These are phyloP conservation scores for Montipora foliosa DNA, from an alignment of 64 coral and sea anemone genomes.

Conservation along the genomic window DNA sequence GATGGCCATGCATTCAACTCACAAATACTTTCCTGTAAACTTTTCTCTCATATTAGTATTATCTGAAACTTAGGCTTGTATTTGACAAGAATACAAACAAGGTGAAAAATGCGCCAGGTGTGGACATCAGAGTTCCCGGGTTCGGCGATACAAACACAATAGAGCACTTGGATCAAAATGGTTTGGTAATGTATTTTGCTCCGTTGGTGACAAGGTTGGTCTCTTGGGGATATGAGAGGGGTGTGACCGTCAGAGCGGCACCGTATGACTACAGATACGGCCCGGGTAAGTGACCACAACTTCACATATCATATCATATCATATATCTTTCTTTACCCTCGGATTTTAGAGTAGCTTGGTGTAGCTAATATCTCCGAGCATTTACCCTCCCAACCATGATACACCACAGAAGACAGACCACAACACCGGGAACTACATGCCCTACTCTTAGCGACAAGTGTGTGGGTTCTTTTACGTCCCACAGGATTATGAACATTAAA, in stretches of 20 bases:
- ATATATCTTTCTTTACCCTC: too few relatives aligned
- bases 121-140: constrained; percentile 81
- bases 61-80: constrained; percentile 59
- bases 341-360: too few relatives aligned
- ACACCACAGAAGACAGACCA: too few relatives aligned
- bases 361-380: too few relatives aligned
- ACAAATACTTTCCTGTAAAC: not conserved
- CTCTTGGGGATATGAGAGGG: constrained; percentile 73
- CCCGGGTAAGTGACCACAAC: constrained; percentile 49
- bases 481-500: too few relatives aligned
- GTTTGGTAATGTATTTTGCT: constrained; percentile 72
- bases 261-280: constrained; percentile 95
- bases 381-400: too few relatives aligned
- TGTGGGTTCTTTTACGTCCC: too few relatives aligned
- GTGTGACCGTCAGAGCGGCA: constrained; percentile 74
- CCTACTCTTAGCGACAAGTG: too few relatives aligned
- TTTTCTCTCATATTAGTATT: not conserved
- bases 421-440: too few relatives aligned
- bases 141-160: constrained; percentile 86
- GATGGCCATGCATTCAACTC: too few relatives aligned
- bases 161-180: constrained; percentile 75
- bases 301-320: not conserved
- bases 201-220: constrained; percentile 51
- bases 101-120: constrained; percentile 80
- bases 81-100: constrained; percentile 69